These are phyloP conservation scores for Bufotes viridis DNA, from an alignment of 2,797 vertebrate genomes.

Conservation along the genomic window DNA sequence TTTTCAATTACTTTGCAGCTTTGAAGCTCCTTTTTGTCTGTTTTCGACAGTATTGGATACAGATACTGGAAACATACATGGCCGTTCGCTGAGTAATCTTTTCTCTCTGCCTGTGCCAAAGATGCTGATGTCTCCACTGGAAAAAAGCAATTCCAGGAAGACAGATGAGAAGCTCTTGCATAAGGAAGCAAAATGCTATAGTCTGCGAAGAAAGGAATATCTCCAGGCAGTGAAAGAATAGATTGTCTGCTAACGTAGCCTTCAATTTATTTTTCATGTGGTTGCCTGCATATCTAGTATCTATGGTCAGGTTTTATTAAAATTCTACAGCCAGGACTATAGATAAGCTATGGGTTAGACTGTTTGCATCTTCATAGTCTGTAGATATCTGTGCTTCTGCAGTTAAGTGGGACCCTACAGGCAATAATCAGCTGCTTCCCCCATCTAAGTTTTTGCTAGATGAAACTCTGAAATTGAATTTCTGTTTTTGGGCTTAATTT, in stretches of 20 bases:
- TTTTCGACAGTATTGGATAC: conserved; percentile 25
- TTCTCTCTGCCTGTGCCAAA: conserved; percentile 58
- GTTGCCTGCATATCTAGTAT: conserved; percentile 8
- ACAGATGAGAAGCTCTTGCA: conserved; percentile 56
- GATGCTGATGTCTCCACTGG: conserved; percentile 59
- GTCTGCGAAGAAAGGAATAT: conserved; percentile 35
- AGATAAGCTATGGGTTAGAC: not conserved
- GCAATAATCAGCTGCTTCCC: not conserved
- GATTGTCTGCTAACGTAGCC: conserved; percentile 14
- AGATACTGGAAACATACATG: conserved; percentile 49
- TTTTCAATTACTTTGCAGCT: conserved; percentile 27
- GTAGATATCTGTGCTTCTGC: not conserved
- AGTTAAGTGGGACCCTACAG: not conserved
- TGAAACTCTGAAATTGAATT: conserved; percentile 6
- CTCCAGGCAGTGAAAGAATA: conserved; percentile 36
- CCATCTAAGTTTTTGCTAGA: not conserved
- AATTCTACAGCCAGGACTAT: not conserved
- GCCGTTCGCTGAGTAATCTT: conserved; percentile 60
- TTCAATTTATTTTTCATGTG: conserved; percentile 34
- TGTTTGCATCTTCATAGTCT: conserved; percentile 6
- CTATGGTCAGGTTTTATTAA: conserved; percentile 22
- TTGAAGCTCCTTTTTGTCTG: conserved; percentile 38
- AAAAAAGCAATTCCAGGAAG: conserved; percentile 61
- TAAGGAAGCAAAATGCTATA: conserved; percentile 41
- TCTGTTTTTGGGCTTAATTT: not conserved